phyloP scores from a whole-genome alignment of 1,140 invertebrate species.

The Ips typographus region DNA sequence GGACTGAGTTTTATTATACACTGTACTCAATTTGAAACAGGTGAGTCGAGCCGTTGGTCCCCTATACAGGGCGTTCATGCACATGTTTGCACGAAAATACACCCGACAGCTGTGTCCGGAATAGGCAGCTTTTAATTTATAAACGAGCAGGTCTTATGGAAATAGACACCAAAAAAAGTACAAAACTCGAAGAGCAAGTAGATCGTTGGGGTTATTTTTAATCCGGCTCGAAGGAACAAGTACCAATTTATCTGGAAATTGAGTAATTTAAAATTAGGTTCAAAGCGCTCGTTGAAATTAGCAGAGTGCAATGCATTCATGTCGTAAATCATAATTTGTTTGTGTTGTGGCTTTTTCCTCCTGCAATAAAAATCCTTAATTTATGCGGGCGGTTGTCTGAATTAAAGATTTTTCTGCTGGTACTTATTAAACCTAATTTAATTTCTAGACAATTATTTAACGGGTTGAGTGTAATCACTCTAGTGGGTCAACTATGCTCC shows the following conservation, averaged over 20 bases:
- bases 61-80: too few relatives aligned
- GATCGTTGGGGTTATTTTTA: background rate
- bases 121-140: too few relatives aligned
- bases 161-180: background rate
- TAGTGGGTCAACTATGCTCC: too few relatives aligned
- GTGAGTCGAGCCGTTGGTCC: too few relatives aligned
- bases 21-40: too few relatives aligned
- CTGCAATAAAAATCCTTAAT: background rate
- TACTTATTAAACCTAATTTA: too few relatives aligned
- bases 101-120: too few relatives aligned
- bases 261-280: slow-evolving; percentile 12
- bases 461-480: too few relatives aligned
- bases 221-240: background rate
- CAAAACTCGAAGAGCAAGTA: background rate
- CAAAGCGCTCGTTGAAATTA: slow-evolving; percentile 7
- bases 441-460: too few relatives aligned
- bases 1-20: too few relatives aligned
- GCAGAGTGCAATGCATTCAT: slow-evolving; percentile 5
- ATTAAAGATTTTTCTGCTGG: background rate
- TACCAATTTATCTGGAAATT: slow-evolving; percentile 10
- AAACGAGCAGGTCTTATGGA: too few relatives aligned
- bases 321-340: slow-evolving; percentile 5
- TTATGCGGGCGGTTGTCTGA: background rate
- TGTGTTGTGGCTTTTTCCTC: background rate
- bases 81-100: too few relatives aligned